phyloP scores from a whole-genome alignment of 2,797 vertebrate genomes.

The Tauraco hartlaubi region DNA sequence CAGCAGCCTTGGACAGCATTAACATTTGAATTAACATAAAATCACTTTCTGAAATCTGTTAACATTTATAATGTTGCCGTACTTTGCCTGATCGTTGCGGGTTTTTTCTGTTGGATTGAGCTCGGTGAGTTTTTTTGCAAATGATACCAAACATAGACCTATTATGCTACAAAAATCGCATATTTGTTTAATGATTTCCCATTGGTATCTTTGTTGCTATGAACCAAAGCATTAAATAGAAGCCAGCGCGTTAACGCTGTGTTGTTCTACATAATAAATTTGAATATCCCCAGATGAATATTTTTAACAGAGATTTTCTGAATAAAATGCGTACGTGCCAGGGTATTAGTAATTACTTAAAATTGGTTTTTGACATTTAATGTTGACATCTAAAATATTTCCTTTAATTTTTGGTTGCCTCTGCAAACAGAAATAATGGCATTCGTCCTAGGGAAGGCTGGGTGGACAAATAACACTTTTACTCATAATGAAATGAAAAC shows the following conservation, averaged over 20 bases:
- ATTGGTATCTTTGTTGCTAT: constrained; percentile 73
- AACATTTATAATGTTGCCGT: constrained; percentile 22
- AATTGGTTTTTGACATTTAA: constrained; percentile 52
- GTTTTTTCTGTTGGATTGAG: constrained; percentile 2
- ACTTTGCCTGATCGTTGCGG: not conserved
- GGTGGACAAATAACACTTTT: constrained; percentile 66
- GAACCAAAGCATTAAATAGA: constrained; percentile 66
- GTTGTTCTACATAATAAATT: constrained; percentile 73
- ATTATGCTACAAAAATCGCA: constrained; percentile 49
- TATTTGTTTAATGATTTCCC: constrained; percentile 75
- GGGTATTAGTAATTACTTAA: constrained; percentile 61
- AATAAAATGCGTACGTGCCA: constrained; percentile 27
- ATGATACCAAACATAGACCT: constrained; percentile 42
- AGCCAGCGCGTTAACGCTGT: constrained; percentile 37
- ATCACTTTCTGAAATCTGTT: constrained; percentile 44
- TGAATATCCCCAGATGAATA: constrained; percentile 50
- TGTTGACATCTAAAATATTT: constrained; percentile 59
- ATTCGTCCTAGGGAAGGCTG: constrained; percentile 46
- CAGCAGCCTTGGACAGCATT: constrained; percentile 12
- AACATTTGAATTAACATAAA: constrained; percentile 41
- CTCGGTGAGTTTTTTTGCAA: constrained; percentile 13
- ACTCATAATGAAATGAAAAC: constrained; percentile 55
- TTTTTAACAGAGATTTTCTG: constrained; percentile 58
- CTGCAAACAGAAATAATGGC: constrained; percentile 38
- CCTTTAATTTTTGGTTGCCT: constrained; percentile 68